Percentiles rank a stretch among this genome's conserved stretches.
These are phyloP conservation scores for Drosophila kanekoi DNA, from an alignment of 2,888 invertebrate species.

Conservation along the genomic window DNA sequence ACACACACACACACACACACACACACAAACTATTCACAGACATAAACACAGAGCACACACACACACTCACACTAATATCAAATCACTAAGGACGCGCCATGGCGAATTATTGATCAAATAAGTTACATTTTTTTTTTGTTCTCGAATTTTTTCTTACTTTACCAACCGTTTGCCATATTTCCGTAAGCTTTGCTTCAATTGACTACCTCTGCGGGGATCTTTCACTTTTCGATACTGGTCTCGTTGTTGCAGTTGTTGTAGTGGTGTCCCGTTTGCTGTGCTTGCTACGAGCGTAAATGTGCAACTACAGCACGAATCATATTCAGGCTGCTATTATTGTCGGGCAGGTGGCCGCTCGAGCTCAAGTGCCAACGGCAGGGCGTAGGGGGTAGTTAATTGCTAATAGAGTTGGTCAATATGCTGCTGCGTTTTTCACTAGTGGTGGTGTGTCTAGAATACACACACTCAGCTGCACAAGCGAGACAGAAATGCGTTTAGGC, in stretches of 20 bases:
- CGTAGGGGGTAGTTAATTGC: slow-evolving; percentile 67
- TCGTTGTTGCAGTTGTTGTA: slow-evolving; percentile 5
- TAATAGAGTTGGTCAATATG: slow-evolving; percentile 70
- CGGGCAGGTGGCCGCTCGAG: slow-evolving; percentile 41
- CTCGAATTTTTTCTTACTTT: slow-evolving; percentile 18
- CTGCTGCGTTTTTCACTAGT: slow-evolving; percentile 16
- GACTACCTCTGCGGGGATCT: slow-evolving; percentile 18
- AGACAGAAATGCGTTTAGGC: slow-evolving; percentile 40
- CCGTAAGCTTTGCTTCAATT: slow-evolving; percentile 16
- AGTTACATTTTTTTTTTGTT: slow-evolving; percentile 37
- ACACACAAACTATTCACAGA: slow-evolving; percentile 7
- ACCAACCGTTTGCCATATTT: slow-evolving; percentile 21
- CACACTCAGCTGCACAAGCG: slow-evolving; percentile 24
- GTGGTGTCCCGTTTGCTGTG: slow-evolving; percentile 40
- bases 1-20: slow-evolving; percentile 16
- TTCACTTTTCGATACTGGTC: slow-evolving; percentile 6
- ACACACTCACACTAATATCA: slow-evolving; percentile 12
- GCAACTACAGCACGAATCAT: slow-evolving; percentile 62
- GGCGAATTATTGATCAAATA: slow-evolving; percentile 81
- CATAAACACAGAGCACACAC: slow-evolving; percentile 15
- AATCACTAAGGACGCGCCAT: slow-evolving; percentile 69
- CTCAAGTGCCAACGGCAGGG: slow-evolving; percentile 11
- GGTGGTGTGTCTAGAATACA: slow-evolving; percentile 36
- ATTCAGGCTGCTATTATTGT: slow-evolving; percentile 33
- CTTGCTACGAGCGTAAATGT: slow-evolving; percentile 67